phyloP scores from a whole-genome alignment of 2,888 invertebrate species.

The Caenorhabditis macrosperma region DNA sequence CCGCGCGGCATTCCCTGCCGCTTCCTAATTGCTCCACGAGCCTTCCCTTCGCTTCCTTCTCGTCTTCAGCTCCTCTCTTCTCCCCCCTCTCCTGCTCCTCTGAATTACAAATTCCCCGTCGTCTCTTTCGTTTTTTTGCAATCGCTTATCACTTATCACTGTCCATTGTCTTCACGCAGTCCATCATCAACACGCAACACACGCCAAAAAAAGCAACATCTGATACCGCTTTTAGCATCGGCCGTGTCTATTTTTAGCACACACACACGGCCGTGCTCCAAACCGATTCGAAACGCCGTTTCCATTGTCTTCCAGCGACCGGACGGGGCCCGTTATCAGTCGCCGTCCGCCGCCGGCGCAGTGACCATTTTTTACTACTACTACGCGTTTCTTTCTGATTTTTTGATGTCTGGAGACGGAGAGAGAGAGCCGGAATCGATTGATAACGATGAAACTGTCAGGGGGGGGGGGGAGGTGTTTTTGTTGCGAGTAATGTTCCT shows the following conservation, averaged over 20 bases:
- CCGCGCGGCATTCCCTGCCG: neutral
- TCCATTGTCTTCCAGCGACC: constrained; percentile 47
- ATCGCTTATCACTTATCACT: constrained; percentile 27
- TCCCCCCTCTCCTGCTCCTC: neutral
- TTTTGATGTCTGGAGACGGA: constrained; percentile 32
- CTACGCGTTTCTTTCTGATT: constrained; percentile 45
- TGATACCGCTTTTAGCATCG: constrained; percentile 52
- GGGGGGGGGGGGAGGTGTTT: too few species aligned
- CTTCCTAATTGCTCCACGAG: neutral
- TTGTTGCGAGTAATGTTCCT: constrained; percentile 49
- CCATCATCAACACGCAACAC: constrained; percentile 46
- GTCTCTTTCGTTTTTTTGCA: neutral
- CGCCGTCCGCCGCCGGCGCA: constrained; percentile 26
- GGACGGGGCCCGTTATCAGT: constrained; percentile 33
- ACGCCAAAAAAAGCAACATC: constrained; percentile 48
- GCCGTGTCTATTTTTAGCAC: constrained; percentile 47
- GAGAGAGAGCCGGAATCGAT: constrained; percentile 15
- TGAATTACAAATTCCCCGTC: neutral
- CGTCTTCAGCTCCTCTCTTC: neutral
- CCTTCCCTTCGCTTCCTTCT: neutral
- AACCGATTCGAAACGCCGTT: constrained; percentile 43
- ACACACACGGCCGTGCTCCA: constrained; percentile 26
- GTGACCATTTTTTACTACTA: constrained; percentile 55
- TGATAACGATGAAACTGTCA: constrained; percentile 11
- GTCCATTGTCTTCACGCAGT: constrained; percentile 31